Evolutionary conservation across 2,113 vertebrate species (phyloP).

Genomic region (Odontophorus gujanensis): DNA sequence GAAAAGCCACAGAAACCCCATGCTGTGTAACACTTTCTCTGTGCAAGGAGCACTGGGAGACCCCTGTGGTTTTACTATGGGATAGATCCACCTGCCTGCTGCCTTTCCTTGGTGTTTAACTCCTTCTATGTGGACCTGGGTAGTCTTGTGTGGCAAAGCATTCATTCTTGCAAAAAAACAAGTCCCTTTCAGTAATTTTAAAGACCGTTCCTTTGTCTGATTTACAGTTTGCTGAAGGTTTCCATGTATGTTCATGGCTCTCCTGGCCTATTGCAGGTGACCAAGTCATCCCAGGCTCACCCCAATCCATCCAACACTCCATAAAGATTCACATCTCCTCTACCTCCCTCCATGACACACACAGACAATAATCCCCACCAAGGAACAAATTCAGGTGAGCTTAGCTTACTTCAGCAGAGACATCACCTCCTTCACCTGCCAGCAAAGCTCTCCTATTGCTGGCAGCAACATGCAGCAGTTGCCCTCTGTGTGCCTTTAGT

Average conservation of each 20-base stretch:
- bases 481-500: neutral
- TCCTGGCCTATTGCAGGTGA: neutral
- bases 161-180: neutral
- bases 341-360: neutral
- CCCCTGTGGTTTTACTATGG: neutral
- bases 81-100: neutral
- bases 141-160: neutral
- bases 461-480: neutral
- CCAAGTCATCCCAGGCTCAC: neutral
- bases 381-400: neutral
- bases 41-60: neutral
- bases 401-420: neutral
- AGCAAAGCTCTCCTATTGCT: neutral
- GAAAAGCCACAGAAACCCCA: neutral
- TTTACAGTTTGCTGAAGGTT: neutral
- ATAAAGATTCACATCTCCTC: neutral
- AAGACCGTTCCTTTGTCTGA: neutral
- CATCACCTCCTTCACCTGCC: neutral
- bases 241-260: neutral
- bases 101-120: neutral
- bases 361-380: neutral
- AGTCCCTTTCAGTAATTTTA: neutral
- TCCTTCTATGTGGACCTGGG: neutral
- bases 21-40: rapidly evolving
- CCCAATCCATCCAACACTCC: neutral